Conservation (phyloP, 2,888 invertebrate species). For the Resseliella maxima region DNA sequence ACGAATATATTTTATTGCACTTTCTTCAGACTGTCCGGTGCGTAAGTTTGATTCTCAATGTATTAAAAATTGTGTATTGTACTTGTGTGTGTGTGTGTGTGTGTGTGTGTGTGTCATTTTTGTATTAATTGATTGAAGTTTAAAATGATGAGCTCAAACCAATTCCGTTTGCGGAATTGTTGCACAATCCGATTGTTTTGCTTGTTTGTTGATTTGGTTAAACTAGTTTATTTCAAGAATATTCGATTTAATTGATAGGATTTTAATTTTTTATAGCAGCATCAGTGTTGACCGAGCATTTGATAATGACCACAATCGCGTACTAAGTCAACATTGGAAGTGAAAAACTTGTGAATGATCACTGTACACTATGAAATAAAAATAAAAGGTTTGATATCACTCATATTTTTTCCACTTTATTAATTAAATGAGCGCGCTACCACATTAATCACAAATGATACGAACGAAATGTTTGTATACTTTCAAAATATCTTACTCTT, state of each 20-base stretch:
- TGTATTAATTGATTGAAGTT: neutral
- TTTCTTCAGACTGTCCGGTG: too few species aligned
- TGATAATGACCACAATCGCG: neutral
- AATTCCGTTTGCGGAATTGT: neutral
- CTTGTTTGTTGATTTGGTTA: too few species aligned
- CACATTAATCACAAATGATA: neutral
- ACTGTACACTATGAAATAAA: neutral
- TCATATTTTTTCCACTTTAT: too few species aligned
- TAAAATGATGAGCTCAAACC: neutral
- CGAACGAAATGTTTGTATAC: neutral
- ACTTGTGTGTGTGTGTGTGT: neutral
- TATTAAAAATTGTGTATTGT: too few species aligned
- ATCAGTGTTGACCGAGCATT: neutral
- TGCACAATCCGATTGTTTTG: neutral
- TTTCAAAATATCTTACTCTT: neutral
- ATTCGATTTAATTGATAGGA: too few species aligned
- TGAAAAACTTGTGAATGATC: neutral
- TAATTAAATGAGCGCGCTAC: neutral
- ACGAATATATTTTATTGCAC: too few species aligned
- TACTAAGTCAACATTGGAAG: neutral
- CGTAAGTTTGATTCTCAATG: too few species aligned
- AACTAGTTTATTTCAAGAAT: too few species aligned
- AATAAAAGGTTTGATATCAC: neutral
- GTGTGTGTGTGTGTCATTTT: neutral
- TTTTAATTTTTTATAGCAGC: too few species aligned